Evolutionary conservation across 1,140 invertebrate species (phyloP).

Genomic region (Drosophila gunungcola): DNA sequence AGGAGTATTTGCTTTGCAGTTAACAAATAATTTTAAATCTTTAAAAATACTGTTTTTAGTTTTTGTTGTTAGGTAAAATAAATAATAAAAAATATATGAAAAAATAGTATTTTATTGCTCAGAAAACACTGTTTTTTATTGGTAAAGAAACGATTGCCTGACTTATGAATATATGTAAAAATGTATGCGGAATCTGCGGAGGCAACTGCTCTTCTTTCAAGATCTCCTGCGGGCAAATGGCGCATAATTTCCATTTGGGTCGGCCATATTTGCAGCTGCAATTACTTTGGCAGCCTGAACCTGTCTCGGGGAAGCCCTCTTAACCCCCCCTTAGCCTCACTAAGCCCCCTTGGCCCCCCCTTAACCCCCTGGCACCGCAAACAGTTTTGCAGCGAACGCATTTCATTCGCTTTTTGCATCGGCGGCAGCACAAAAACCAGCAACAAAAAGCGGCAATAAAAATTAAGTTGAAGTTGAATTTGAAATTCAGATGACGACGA

Average conservation of each 20-base stretch:
- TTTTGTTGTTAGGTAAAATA: no score
- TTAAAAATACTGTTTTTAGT: no score
- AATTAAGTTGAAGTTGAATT: constrained; percentile 74
- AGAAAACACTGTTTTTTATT: not conserved
- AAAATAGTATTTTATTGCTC: not conserved
- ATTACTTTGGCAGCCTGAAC: constrained; percentile 55
- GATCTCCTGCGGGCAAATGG: constrained; percentile 45
- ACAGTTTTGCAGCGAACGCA: constrained; percentile 38
- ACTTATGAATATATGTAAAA: constrained; percentile 1
- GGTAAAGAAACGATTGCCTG: not conserved
- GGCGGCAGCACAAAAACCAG: constrained; percentile 17
- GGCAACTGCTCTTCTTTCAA: not conserved
- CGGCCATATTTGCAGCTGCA: constrained; percentile 62
- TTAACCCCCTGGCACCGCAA: constrained; percentile 8
- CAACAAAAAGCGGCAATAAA: constrained; percentile 66
- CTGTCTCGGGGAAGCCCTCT: constrained; percentile 22
- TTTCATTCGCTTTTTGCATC: constrained; percentile 24
- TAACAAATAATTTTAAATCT: no score
- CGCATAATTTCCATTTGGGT: constrained; percentile 56
- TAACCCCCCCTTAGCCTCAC: not conserved
- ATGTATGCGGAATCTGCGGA: not conserved
- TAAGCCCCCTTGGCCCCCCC: no score
- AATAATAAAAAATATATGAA: not conserved
- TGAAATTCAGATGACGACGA: constrained; percentile 73
- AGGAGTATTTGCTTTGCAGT: no score